Percentiles rank a stretch among this genome's conserved stretches.
phyloP scores from a whole-genome alignment of 2,888 invertebrate species.

The Cylloceria caligata region DNA sequence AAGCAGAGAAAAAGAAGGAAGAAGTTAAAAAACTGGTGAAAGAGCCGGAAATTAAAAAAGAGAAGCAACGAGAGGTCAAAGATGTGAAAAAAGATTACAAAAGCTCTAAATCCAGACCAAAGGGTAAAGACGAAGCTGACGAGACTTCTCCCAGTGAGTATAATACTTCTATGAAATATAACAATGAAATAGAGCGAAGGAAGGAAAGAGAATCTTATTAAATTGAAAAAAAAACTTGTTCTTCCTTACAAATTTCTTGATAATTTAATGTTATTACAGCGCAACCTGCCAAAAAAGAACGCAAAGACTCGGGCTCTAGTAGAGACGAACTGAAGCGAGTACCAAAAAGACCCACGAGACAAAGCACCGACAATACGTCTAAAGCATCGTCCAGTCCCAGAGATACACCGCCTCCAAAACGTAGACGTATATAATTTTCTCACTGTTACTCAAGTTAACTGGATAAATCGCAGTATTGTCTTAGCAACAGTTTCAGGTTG shows the following conservation, averaged over 20 bases:
- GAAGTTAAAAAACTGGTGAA: constrained; percentile 81
- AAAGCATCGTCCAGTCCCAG: constrained; percentile 83
- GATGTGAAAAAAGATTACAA: constrained; percentile 82
- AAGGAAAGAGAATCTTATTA: too few relatives aligned
- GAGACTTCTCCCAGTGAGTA: constrained; percentile 76
- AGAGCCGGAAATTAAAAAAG: constrained; percentile 81
- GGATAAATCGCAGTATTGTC: constrained; percentile 48
- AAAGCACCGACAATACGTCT: constrained; percentile 81
- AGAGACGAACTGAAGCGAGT: constrained; percentile 82
- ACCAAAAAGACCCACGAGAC: constrained; percentile 82
- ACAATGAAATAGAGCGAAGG: too few relatives aligned
- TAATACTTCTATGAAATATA: too few relatives aligned
- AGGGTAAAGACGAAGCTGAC: constrained; percentile 82
- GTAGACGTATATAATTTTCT: constrained; percentile 79
- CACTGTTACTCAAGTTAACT: constrained; percentile 42
- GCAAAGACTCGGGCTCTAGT: constrained; percentile 82
- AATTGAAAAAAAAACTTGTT: too few relatives aligned
- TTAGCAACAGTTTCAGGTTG: constrained; percentile 27
- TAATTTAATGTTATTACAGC: constrained; percentile 67
- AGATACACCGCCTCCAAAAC: constrained; percentile 83
- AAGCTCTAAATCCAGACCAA: constrained; percentile 81
- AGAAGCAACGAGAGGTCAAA: constrained; percentile 81
- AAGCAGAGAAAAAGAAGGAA: constrained; percentile 81
- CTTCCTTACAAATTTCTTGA: constrained; percentile 21
- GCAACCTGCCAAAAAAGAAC: constrained; percentile 80